Evolutionary conservation across 2,113 vertebrate genomes (phyloP), one percentile per base, ranked within the genome.

Genomic region (Archilochus colubris): DNA sequence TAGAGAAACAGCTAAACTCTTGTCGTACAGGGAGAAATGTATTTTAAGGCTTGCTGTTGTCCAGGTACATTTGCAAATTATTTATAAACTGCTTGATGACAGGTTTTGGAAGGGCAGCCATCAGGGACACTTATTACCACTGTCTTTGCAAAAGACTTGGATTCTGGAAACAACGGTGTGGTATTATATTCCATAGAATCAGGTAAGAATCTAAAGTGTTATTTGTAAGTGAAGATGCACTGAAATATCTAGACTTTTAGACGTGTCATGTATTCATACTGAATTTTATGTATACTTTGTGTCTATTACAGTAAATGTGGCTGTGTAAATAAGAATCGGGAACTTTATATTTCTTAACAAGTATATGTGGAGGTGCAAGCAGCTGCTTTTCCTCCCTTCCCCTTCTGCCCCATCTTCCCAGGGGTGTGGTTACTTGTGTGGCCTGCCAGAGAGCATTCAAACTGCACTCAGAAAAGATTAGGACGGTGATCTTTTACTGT

Each of bases 81-180:
- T 94, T 82, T 96, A n/a, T 78, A 6, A 22, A 85, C 73, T 97
- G 7, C 59, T 96, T 92, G 68, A 54, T 96, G 82, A 70, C 96
- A 99, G 99, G 97, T 99, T 91, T 98, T 98, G 98, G 98, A 98
- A 78, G 98, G 97, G 24, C 96, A 98, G 9, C 98, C 98, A 0
- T 85, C 97, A 57, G 98, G 98, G 68, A 98, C 98, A 6, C 85
- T 99, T 81, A 97, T 99, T 75, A 97, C 98, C 18, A 98, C 97
- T 61, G 46, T 99, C 89, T 99, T 99, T 96, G 99, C 99, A 68
- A 99, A 99, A 97, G 99, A 99, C 81, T 95, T 93, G 3, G 99
- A 99, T 95, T 97, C 98, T 87, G 99, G 99, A 91, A 98, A 97
- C 88, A 99, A 98, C n/a, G 96, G 98, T 80, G 97, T 98, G 9